Conservation (phyloP, 2,888 invertebrate species). For the Nemoura dubitans region DNA sequence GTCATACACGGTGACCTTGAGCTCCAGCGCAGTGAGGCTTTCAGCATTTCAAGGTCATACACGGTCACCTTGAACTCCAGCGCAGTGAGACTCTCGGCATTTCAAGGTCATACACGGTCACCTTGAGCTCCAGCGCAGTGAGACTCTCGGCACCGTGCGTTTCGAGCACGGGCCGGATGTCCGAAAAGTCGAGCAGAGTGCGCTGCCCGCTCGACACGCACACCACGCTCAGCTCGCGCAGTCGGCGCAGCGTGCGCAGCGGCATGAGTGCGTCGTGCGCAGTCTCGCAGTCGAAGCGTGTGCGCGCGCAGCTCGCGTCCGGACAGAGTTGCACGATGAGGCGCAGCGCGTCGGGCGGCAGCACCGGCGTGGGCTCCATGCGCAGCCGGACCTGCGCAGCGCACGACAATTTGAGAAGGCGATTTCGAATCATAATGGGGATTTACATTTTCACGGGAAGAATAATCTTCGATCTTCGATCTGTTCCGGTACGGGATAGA, state of each 20-base stretch:
- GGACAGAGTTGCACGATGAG: conserved; percentile 54
- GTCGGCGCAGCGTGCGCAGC: conserved; percentile 46
- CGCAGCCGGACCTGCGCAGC: conserved; percentile 53
- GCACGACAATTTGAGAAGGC: background rate
- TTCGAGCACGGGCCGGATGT: conserved; percentile 54
- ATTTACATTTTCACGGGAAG: too few species aligned
- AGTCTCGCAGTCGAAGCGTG: conserved; percentile 54
- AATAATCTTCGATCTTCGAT: too few species aligned
- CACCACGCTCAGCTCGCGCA: conserved; percentile 55
- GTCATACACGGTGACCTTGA: too few species aligned
- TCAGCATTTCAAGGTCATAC: too few species aligned
- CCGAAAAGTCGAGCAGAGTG: conserved; percentile 55
- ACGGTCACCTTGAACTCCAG: too few species aligned
- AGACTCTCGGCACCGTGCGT: conserved; percentile 50
- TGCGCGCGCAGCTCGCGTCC: conserved; percentile 51
- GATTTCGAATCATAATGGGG: background rate
- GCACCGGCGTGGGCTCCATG: conserved; percentile 53
- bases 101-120: too few species aligned
- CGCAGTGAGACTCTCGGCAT: too few species aligned
- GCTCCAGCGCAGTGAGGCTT: too few species aligned
- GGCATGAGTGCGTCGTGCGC: conserved; percentile 55
- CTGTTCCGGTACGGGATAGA: too few species aligned
- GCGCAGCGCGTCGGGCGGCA: conserved; percentile 54
- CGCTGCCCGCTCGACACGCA: conserved; percentile 56
- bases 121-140: conserved; percentile 51